A percentile compares a stretch with the other conserved stretches of the same genome.
Conservation (phyloP, 1,140 invertebrate species). For the Homalodisca vitripennis region DNA sequence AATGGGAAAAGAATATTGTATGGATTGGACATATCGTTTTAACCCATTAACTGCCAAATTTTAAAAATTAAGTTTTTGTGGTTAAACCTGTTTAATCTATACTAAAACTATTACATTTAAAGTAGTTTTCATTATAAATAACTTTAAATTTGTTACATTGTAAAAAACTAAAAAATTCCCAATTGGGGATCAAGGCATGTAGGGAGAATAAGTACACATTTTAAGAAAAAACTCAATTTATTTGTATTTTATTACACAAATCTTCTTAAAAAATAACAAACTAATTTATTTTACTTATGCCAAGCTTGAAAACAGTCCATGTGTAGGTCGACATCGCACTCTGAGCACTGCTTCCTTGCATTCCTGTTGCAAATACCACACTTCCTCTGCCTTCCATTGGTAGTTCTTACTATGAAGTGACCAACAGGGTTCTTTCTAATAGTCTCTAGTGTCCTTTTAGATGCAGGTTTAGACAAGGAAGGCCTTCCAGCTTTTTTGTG, state of each 20-base stretch:
- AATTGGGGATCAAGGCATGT: not conserved
- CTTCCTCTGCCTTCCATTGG: slow-evolving; percentile 38
- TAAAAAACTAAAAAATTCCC: too few species aligned
- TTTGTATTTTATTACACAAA: not conserved
- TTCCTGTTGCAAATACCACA: slow-evolving; percentile 40
- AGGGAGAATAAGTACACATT: not conserved
- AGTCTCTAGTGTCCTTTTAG: slow-evolving; percentile 27
- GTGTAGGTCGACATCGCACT: slow-evolving; percentile 33
- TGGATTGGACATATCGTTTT: too few species aligned
- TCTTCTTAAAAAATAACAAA: not conserved
- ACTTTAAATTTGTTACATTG: too few species aligned
- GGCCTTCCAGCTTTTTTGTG: slow-evolving; percentile 33
- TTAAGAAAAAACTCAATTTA: not conserved
- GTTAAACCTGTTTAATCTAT: too few species aligned
- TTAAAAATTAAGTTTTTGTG: too few species aligned
- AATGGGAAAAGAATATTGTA: too few species aligned
- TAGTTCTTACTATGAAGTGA: slow-evolving; percentile 35
- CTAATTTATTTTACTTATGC: slow-evolving; percentile 20
- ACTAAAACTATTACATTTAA: too few species aligned
- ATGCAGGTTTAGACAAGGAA: slow-evolving; percentile 24
- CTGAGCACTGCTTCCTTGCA: slow-evolving; percentile 37
- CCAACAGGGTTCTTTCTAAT: slow-evolving; percentile 31
- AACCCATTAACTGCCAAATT: too few species aligned
- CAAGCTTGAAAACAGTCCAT: slow-evolving; percentile 26
- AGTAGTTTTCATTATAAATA: too few species aligned